Conservation (phyloP, 2,113 vertebrate species). For the Hydropotes inermis region DNA sequence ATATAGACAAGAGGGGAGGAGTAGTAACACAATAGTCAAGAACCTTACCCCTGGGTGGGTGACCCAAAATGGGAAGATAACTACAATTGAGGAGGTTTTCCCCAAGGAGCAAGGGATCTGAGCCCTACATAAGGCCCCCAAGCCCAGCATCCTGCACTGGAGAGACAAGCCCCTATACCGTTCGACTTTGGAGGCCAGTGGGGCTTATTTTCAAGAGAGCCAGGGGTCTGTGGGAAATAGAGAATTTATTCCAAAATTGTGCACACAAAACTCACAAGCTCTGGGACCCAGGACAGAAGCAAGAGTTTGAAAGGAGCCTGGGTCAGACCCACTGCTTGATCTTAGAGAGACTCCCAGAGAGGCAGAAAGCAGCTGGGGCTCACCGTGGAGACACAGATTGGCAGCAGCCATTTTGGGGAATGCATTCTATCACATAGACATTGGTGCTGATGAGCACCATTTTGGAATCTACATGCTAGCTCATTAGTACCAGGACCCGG, state of each 20-base stretch:
- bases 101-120: background rate
- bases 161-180: background rate
- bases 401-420: background rate
- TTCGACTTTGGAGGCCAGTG: background rate
- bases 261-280: background rate
- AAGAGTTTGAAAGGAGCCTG: background rate
- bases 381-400: background rate
- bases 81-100: background rate
- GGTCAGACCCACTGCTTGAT: background rate
- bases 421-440: background rate
- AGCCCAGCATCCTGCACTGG: background rate
- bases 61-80: background rate
- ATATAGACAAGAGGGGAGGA: background rate
- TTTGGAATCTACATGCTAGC: background rate
- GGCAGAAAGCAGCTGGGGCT: background rate
- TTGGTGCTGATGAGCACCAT: background rate
- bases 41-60: background rate
- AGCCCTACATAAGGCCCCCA: background rate
- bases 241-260: background rate
- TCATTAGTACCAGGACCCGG: background rate
- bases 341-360: background rate
- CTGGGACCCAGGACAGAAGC: background rate
- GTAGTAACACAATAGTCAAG: background rate
- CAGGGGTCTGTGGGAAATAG: background rate
- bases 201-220: background rate